Evolutionary conservation across 2,113 vertebrate genomes (phyloP).

Genomic region (Apteryx owenii): DNA sequence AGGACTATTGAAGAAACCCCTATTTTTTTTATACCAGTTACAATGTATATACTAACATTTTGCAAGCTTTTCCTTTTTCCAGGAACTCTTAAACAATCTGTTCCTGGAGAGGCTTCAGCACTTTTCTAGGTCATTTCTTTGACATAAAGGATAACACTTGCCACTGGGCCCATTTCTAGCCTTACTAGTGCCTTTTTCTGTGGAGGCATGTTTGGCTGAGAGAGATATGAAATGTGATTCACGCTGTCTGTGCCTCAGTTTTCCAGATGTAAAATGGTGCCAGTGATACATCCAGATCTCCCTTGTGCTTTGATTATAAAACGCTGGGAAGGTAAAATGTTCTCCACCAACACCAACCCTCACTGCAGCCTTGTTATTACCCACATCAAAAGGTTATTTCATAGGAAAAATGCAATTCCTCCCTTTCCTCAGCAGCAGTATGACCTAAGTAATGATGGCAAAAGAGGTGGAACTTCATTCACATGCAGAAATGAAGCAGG

Average conservation of each 20-base stretch:
- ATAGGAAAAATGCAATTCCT: fast-evolving
- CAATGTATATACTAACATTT: fast-evolving
- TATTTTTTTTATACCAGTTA: fast-evolving
- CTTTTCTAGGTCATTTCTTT: background rate
- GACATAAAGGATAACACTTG: fast-evolving
- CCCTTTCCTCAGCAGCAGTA: background rate
- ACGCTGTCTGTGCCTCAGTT: fast-evolving
- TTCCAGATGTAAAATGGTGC: fast-evolving
- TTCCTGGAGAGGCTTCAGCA: background rate
- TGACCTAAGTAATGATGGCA: fast-evolving
- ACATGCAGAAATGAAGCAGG: fast-evolving
- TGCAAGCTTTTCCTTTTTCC: background rate
- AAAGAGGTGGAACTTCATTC: fast-evolving
- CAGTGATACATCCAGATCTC: fast-evolving
- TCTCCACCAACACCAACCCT: background rate
- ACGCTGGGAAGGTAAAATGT: fast-evolving
- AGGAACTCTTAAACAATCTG: background rate
- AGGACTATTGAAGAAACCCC: background rate
- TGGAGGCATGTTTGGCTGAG: background rate
- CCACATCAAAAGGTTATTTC: fast-evolving
- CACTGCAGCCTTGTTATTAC: fast-evolving
- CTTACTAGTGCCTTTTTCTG: fast-evolving
- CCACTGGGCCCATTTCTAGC: background rate
- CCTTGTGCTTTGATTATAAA: fast-evolving
- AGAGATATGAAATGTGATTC: fast-evolving